A percentile compares a stretch with the other conserved stretches of the same genome.
These are phyloP conservation scores for Antheraea yamamai DNA, from an alignment of 2,888 invertebrate species.

Conservation along the genomic window DNA sequence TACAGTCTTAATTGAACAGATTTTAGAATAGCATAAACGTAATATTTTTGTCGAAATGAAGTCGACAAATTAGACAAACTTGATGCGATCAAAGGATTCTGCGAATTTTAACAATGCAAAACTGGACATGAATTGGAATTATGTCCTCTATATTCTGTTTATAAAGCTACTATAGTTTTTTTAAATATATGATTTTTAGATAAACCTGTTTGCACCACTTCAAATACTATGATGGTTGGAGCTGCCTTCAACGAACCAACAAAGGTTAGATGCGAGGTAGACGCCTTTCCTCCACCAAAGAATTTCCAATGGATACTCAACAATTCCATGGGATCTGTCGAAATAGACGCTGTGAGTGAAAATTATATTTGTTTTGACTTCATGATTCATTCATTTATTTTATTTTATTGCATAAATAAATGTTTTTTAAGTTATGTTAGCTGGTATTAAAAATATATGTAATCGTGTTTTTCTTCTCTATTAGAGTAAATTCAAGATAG, in stretches of 20 bases:
- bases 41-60: neutral
- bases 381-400: no score
- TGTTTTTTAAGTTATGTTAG: no score
- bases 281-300: constrained; percentile 91
- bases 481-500: constrained; percentile 81
- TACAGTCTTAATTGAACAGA: neutral
- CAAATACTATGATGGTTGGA: constrained; percentile 90
- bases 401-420: no score
- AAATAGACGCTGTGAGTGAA: constrained; percentile 80
- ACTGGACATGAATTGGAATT: no score
- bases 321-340: constrained; percentile 91
- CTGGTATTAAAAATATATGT: no score
- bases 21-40: neutral
- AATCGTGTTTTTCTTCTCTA: neutral
- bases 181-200: constrained; percentile 74
- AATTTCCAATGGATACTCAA: constrained; percentile 95
- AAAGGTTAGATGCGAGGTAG: constrained; percentile 90
- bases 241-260: constrained; percentile 92
- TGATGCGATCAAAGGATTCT: neutral
- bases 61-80: neutral
- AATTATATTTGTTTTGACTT: no score
- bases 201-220: constrained; percentile 89
- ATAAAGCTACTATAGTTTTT: neutral
- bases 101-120: neutral
- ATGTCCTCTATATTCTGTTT: neutral